Base-by-base conservation (phyloP, 1,140 invertebrate genomes). In the Drosophila burlai region DNA sequence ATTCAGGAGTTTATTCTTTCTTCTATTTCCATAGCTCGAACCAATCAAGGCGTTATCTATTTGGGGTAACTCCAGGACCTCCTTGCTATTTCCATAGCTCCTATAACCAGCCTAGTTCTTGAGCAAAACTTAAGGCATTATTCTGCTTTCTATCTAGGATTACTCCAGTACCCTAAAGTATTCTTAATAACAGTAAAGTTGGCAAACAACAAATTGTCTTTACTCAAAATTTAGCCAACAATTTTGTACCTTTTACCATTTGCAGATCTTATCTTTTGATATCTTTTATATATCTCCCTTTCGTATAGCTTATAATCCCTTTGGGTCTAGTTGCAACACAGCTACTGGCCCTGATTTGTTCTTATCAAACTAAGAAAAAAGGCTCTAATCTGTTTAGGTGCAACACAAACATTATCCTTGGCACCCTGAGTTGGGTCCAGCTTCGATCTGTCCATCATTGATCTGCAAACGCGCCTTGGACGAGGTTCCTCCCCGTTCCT, bases 341-440 rank as follows among this genome's bases (percentile, higher is more conserved):
- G 54, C 63, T 34, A 46, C 63, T 46, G 31, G 7, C 7, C n/a
- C 0, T 24, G 52, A 31, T 21, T 16, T 15, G 13, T 13, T 16
- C 29, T 21, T 15, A 50, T 64, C 4, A 13, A 24, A 8, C 21
- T 10, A 26, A 45, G 2, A 45, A n/a, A 40, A 55, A 13, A 36
- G 36, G 13, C 29, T 24, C 13, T 73, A 60, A 73, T 73, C 69
- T 73, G 69, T 73, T 73, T 72, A 73, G 69, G 45, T 73, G 67
- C 46, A 72, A 50, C 21, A 47, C 38, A 73, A 73, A 73, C 69
- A 73, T 73, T 72, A 40, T 60, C 54, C 50, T 73, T 60, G 45
- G 43, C 52, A 54, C 64, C 40, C 34, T 45, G 64, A 43, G 54
- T 38, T 50, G 54, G 67, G 67, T 72, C 62, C 26, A 40, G 64